Base-by-base conservation (phyloP, 1,140 invertebrate genomes). In the Eciton burchellii region DNA sequence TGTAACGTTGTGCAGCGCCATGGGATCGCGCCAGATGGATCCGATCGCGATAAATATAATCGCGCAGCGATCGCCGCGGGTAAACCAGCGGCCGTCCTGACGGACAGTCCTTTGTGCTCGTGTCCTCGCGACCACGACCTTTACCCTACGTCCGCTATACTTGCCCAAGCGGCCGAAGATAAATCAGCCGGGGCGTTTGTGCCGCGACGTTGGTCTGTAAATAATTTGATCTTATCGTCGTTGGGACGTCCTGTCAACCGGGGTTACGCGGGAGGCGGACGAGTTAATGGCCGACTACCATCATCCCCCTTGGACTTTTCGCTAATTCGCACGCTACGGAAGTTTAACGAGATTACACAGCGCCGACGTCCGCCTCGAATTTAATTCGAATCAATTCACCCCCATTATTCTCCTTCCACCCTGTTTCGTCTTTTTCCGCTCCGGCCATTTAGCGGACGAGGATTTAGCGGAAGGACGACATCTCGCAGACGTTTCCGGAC, bases 141-240 rank as follows among this genome's bases (percentile, higher is more conserved):
- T 68, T 76, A 76, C 72, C 24, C n/a, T 35, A 35, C 60, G 24
- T 21, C 14, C 29, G 21, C 68, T 68, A 77, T 68, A 68, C 49
- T 77, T 66, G 47, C 47, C 54, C 70, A 79, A 83, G 43, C 65
- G 70, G 16, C 4, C n/a, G 54, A 70, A 41, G 47, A 71, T 59
- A 70, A 83, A 83, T 84, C 76, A 81, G 49, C 21, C 43, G 21
- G 59, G 16, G 26, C 19, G 81, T 60, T 81, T 79, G 43, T 41
- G 65, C 41, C 66, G 43, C 72, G 68, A 68, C 52, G 56, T 60
- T n/a, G 56, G 41, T 60, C 59, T 63, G 77, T 82, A 84, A 84
- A 84, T 72, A 81, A 84, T 66, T 82, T 82, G 47, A 84, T 82
- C 68, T 63, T 84, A 84, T 71, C 77, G 57, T 24, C 60, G 72